These are phyloP conservation scores for Amblyornis subalaris DNA, from an alignment of 2,113 vertebrate species.

Conservation along the genomic window DNA sequence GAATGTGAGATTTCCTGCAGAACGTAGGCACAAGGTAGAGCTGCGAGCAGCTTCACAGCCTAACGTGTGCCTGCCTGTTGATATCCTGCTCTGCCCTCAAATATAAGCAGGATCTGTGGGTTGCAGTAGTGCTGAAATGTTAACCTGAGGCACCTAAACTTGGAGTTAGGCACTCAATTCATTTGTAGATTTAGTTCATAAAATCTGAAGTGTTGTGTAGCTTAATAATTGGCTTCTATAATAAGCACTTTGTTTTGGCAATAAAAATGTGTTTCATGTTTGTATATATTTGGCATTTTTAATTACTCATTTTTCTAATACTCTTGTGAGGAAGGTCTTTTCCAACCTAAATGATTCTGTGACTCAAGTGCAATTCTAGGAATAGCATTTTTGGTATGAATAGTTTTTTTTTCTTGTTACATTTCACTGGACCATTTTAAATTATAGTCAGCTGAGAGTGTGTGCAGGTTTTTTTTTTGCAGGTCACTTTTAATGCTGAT, in stretches of 20 bases:
- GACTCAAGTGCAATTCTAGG: background rate
- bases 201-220: background rate
- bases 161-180: background rate
- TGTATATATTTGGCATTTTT: conserved; percentile 27
- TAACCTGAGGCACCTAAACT: background rate
- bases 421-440: background rate
- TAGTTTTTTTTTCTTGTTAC: background rate
- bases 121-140: background rate
- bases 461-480: background rate
- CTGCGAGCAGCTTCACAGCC: background rate
- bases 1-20: background rate
- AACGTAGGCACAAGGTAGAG: background rate
- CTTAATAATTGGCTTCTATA: conserved; percentile 10
- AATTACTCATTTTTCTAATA: conserved; percentile 23
- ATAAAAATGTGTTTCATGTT: conserved; percentile 16
- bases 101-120: background rate
- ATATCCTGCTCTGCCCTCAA: background rate
- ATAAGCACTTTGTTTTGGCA: conserved; percentile 26
- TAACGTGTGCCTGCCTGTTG: background rate
- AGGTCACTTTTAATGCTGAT: background rate
- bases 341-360: background rate
- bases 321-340: background rate
- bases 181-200: conserved; percentile 7
- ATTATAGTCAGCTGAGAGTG: background rate
- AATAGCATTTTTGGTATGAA: conserved; percentile 1